Percentiles rank a stretch among this genome's conserved stretches.
phyloP scores from a whole-genome alignment of 2,797 vertebrate genomes.

The Botia kubotai region DNA sequence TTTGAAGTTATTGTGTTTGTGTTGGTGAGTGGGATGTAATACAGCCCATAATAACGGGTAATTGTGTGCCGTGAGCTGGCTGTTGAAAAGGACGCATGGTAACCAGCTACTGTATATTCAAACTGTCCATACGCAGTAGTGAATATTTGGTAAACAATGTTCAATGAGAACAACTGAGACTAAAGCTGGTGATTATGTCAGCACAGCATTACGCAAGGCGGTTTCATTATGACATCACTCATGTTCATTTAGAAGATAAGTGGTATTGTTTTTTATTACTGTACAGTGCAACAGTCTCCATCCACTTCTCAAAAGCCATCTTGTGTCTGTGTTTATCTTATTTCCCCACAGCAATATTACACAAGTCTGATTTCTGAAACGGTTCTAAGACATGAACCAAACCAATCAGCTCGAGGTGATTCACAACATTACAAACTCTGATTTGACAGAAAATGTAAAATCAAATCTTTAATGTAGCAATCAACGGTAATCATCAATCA shows the following conservation, averaged over 20 bases:
- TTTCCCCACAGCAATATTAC: no score
- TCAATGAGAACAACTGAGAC: neutral
- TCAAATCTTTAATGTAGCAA: no score
- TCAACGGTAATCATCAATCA: no score
- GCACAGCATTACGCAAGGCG: neutral
- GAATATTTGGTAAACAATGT: constrained; percentile 29
- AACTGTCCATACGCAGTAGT: constrained; percentile 16
- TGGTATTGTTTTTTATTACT: no score
- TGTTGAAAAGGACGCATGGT: constrained; percentile 38
- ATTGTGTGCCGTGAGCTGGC: constrained; percentile 52
- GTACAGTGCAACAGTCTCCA: no score
- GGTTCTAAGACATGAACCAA: no score
- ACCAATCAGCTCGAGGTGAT: no score
- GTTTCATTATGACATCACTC: neutral
- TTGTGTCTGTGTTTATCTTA: no score
- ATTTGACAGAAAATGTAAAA: no score
- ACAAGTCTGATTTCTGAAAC: no score
- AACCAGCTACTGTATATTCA: constrained; percentile 33
- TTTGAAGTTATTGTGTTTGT: constrained; percentile 54
- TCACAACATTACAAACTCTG: no score
- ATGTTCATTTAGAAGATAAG: neutral
- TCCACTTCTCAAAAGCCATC: no score
- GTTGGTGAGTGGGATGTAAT: constrained; percentile 53
- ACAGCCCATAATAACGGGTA: constrained; percentile 52
- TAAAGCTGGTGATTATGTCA: constrained; percentile 7